These are phyloP conservation scores for Nematolebias whitei DNA, from an alignment of 2,113 vertebrate species.

Conservation along the genomic window DNA sequence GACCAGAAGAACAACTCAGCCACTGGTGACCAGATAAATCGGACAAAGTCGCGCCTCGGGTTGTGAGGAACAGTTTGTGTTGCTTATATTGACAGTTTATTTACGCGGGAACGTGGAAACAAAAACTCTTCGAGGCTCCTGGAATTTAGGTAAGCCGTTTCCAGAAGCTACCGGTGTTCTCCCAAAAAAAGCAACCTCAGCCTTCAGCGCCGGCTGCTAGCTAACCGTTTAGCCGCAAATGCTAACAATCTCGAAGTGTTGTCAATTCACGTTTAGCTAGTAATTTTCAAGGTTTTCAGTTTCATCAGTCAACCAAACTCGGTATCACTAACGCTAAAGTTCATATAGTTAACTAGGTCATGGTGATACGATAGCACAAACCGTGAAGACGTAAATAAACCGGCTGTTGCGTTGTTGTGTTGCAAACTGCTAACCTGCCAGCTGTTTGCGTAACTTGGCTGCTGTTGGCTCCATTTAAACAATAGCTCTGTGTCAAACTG, in stretches of 20 bases:
- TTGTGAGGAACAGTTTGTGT: background rate
- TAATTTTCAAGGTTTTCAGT: no score
- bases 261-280: background rate
- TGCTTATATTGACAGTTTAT: background rate
- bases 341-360: background rate
- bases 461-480: conserved; percentile 12
- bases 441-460: conserved; percentile 42
- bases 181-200: conserved; percentile 1
- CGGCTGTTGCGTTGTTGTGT: conserved; percentile 48
- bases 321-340: background rate
- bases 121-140: background rate
- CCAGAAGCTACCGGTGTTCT: conserved; percentile 26
- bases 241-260: conserved; percentile 58
- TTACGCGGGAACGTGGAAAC: background rate
- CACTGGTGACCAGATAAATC: background rate
- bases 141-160: conserved; percentile 62
- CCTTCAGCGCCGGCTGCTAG: conserved; percentile 23
- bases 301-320: background rate
- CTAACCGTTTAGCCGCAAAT: conserved; percentile 36
- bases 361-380: no score
- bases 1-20: conserved; percentile 28
- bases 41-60: background rate
- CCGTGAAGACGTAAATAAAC: background rate
- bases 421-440: conserved; percentile 58
- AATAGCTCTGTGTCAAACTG: conserved; percentile 34